Base-by-base conservation (phyloP, 2,113 vertebrate genomes). In the Microtus oregoni region DNA sequence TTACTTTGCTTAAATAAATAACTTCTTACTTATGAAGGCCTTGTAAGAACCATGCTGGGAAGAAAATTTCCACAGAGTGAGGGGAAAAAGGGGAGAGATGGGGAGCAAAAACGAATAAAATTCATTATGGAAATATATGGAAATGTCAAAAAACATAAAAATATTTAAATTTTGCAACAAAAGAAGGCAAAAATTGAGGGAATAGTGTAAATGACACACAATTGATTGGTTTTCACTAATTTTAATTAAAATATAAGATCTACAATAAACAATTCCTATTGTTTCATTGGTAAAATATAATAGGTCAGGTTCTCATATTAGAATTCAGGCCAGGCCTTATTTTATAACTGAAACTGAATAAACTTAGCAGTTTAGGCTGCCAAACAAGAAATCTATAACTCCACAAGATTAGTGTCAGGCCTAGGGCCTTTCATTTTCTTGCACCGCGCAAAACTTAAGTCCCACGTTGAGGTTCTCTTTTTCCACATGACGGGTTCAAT, bases 361-460 rank as follows among this genome's bases (percentile, higher is more conserved):
- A 61, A 0, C 0, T 22, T 79, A 85, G 24, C 1, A 67, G 24
- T 97, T 97, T 94, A 92, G 91, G 2, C 10, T 52, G 76, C 3
- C 92, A 96, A 73, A 20, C 79, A 65, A 94, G 82, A 96, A 97
- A 97, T 52, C 83, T 92, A 72, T 38, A 97, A 22, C 22, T 47
- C 88, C 61, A 90, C 8, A 55, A 38, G 4, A 93, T 93, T n/a
- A 96, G 68, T 58, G 24, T 17, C 95, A 95, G 13, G 41, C 68
- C 61, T 90, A 68, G 14, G 38, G 22, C 13, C 95, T 96, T 96
- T 95, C 90, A 91, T 94, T 97, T 96, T 70, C 79, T 38, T 41
- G 22, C 41, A 35, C 90, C 95, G 30, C 47, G 94, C 19, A 96
- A 96, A 83, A 47, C 19, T 50, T 47, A 4, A 90, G 12, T 96